Evolutionary conservation across 2,888 invertebrate genomes (phyloP), one percentile per base, ranked within the genome.

Genomic region (Caprella mutica): DNA sequence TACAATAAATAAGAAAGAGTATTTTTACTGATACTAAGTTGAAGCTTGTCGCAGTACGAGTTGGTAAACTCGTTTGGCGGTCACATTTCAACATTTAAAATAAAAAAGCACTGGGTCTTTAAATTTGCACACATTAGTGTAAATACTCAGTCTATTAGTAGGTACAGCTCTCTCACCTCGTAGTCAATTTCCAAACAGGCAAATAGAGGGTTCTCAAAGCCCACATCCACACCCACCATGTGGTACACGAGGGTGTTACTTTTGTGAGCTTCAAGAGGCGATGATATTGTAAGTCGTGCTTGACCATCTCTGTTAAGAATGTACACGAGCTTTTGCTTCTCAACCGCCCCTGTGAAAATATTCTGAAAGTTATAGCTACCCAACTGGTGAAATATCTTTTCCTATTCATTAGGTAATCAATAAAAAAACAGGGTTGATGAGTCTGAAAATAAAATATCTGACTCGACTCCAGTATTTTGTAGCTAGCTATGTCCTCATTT

Each of bases 141-240:
- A n/a, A n/a, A n/a, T n/a, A n/a, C n/a, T n/a, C n/a, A n/a, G n/a
- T n/a, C n/a, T n/a, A n/a, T n/a, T n/a, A n/a, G n/a, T n/a, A n/a
- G n/a, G n/a, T n/a, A n/a, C n/a, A n/a, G n/a, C n/a, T n/a, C n/a
- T 50, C 66, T 67, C 69, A 81, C 82, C 76, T 98, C 98, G 75
- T 98, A 98, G 73, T 98, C 98, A 69, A 97, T 94, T 77, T 98
- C 98, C 65, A 98, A 76, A 69, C 98, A 98, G 0, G 98, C 98
- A 80, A 99, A 98, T 81, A 96, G 90, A 2, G 98, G 98, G 75
- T 99, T 98, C 71, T 97, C 96, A 77, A 94, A 98, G 14, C 93
- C 97, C 26, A 97, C 96, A 78, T 98, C 98, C 0, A 96, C 93
- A 14, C 97, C 98, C 1, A 97, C 94, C 80, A 94, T 93, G 73